Conservation (phyloP, 2,797 vertebrate species). For the Phalloptychus januarius region DNA sequence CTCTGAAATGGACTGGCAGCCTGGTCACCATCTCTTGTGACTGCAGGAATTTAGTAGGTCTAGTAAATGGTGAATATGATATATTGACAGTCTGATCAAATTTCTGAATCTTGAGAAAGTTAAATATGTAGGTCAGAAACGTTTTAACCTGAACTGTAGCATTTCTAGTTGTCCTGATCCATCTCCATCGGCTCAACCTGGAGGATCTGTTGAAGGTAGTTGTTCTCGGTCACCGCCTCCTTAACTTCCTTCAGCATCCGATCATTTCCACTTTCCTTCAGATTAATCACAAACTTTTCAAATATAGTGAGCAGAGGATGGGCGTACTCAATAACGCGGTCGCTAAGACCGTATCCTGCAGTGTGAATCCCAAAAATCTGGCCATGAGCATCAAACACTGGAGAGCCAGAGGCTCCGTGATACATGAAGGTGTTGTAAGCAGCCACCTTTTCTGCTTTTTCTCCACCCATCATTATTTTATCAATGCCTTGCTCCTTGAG, state of each 20-base stretch:
- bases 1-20: background rate
- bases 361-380: background rate
- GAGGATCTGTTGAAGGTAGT: background rate
- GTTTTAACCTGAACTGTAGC: too few relatives aligned
- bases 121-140: background rate
- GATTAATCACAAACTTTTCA: background rate
- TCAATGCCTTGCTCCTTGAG: background rate
- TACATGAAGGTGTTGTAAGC: constrained; percentile 2
- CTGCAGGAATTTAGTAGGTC: background rate
- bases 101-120: background rate
- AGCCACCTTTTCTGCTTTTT: constrained; percentile 1
- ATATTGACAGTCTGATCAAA: background rate
- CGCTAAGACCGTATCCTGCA: background rate
- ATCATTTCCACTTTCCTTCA: background rate
- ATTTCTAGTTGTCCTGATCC: background rate
- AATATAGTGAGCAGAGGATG: background rate
- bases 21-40: background rate
- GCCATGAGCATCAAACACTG: background rate
- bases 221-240: background rate
- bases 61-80: too few relatives aligned
- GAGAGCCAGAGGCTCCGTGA: background rate
- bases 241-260: background rate
- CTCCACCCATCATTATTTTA: background rate
- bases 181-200: background rate
- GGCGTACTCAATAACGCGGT: background rate